Evolutionary conservation across 2,888 invertebrate species (phyloP), one percentile per base, ranked within the genome.

Genomic region (Alsophila aescularia): DNA sequence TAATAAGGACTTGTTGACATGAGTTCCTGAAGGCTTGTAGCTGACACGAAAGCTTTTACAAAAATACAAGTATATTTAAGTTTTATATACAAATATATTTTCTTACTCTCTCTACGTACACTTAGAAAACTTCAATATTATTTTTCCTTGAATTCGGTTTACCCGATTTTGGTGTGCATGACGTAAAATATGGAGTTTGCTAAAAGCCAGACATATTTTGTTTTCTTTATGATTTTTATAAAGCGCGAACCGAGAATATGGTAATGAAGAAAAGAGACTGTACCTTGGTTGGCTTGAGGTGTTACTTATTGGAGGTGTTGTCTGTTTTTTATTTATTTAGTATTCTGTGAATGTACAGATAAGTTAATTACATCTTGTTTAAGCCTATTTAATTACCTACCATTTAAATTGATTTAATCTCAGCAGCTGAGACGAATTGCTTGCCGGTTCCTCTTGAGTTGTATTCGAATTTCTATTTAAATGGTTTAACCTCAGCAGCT

Each of bases 121-220:
- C 36, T 35, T 27, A 32, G 29, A 21, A 32, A 41, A 50, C 41
- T 42, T 55, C 6, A 21, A 55, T 36, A 24, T 50, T 44, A 40
- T 24, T 24, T 24, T 14, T 16, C 13, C 44, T 41, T 58, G 50
- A 45, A 53, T 53, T 50, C 42, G 42, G 45, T 50, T 50, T 47
- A 48, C 24, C 24, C 21, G 44, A 35, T 52, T 56, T 57, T 48
- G 36, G 51, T 48, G 27, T 42, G 12, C 29, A 34, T 44, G 24
- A 18, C 18, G 15, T n/a, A 29, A 14, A 24, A 36, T n/a, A n/a
- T 43, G 32, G 43, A 32, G 16, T 18, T 32, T 8, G 14, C 31
- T 42, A 31, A 42, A 31, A 42, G 29, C 42, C 31, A 31, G 42
- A 16, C 29, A 27, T 41, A 39, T 39, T 36, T 8, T 39, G 39